These are phyloP conservation scores for Rosalia funebris DNA, from an alignment of 2,888 invertebrate genomes.

Conservation along the genomic window DNA sequence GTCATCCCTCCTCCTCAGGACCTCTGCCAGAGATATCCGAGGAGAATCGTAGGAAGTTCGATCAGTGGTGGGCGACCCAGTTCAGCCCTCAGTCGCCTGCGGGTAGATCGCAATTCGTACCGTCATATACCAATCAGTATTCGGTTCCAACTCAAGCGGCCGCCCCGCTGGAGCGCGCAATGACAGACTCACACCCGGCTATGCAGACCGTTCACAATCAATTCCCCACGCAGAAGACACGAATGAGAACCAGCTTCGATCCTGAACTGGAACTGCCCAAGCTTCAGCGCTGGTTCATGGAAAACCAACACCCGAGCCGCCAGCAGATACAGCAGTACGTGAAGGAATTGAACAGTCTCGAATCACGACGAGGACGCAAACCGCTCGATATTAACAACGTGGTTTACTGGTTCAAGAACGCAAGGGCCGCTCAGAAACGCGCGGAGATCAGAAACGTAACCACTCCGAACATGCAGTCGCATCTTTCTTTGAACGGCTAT, in stretches of 20 bases:
- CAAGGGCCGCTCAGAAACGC: conserved; percentile 93
- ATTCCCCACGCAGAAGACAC: conserved; percentile 85
- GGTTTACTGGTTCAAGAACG: conserved; percentile 98
- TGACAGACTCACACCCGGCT: conserved; percentile 74
- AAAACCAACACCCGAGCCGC: conserved; percentile 96
- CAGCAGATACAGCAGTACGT: conserved; percentile 97
- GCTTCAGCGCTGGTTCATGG: conserved; percentile 95
- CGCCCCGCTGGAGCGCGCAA: conserved; percentile 64
- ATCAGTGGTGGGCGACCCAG: conserved; percentile 88
- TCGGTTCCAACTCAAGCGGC: conserved; percentile 63
- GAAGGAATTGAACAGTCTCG: conserved; percentile 89
- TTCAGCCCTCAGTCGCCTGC: conserved; percentile 69
- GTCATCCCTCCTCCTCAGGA: conserved; percentile 73
- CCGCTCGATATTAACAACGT: conserved; percentile 96
- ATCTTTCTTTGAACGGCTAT: conserved; percentile 72
- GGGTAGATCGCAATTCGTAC: conserved; percentile 60
- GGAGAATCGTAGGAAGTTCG: conserved; percentile 87
- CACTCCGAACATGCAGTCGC: conserved; percentile 69
- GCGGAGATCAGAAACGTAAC: conserved; percentile 79
- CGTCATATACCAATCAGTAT: conserved; percentile 66
- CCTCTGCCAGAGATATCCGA: conserved; percentile 81
- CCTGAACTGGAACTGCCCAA: conserved; percentile 96
- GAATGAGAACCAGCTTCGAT: conserved; percentile 97
- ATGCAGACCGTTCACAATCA: conserved; percentile 81
- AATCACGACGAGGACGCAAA: conserved; percentile 91